Base-by-base conservation (phyloP, 37 sponge, comb jelly and placozoan genomes). In the Tethya wilhelma region DNA sequence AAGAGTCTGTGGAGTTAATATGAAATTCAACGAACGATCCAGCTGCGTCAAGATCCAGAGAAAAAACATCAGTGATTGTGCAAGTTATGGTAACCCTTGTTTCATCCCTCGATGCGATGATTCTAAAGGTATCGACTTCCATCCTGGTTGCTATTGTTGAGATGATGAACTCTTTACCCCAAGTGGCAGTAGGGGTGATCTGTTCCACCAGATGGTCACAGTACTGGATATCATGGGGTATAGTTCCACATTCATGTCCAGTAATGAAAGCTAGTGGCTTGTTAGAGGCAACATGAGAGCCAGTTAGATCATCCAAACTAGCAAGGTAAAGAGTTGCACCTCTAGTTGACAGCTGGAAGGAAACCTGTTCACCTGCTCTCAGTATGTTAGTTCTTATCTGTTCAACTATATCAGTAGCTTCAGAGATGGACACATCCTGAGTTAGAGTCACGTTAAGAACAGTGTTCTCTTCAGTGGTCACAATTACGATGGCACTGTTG, bases 121-220 rank as follows among this genome's bases (percentile, higher is more conserved):
- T 2, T 53, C 69, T 84, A 59, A 59, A 69, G 11, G 59, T 44
- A 28, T 84, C 85, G 59, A 39, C 64, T 44, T 57, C 30, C 3
- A 23, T 55, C 44, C 70, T 37, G 4, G 0, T 22, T 17, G 69
- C 67, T 4, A 69, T 49, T 31, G 85, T 37, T 17, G 69, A 44
- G 34, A 46, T 77, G 73, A 75, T 41, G 64, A 84, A 84, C 5
- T 55, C 38, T 32, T 67, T 84, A 14, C 85, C 85, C 85, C 85
- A 84, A 25, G 71, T 77, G 28, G 69, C 65, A 44, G 85, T 84
- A 22, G 85, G 85, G 34, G 85, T 77, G 0, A 84, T 56, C 66
- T 84, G 85, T 46, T 84, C 85, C 23, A 77, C 67, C 23, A 84
- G 0, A 0, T 84, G 77, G 38, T 84, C 78, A 74, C 85, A 84